phyloP scores from a whole-genome alignment of 2,797 vertebrate species.

The Gorsachius magnificus region DNA sequence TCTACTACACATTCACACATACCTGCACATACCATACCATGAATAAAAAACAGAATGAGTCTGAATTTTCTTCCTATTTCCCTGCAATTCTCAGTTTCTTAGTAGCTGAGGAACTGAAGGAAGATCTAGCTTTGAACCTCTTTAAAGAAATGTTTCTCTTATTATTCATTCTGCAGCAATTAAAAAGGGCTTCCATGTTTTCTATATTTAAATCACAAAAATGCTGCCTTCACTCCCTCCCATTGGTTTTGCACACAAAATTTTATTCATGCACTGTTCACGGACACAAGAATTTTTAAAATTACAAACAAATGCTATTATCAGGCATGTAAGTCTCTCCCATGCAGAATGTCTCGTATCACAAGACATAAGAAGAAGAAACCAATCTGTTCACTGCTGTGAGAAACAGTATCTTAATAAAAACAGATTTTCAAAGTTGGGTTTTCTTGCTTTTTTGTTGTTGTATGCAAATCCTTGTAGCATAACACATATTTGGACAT shows the following conservation, averaged over 20 bases:
- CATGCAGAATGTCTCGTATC: not conserved
- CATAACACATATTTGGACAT: not conserved
- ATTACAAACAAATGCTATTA: slow-evolving; percentile 1
- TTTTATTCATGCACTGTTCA: not conserved
- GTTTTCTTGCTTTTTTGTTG: not conserved
- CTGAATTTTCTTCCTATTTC: not conserved
- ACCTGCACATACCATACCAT: not conserved
- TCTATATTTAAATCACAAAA: slow-evolving; percentile 10
- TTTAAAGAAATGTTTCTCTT: not conserved
- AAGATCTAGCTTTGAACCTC: not conserved
- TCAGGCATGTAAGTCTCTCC: not conserved
- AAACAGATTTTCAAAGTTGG: slow-evolving; percentile 35
- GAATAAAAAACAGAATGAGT: not conserved
- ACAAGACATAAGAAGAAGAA: not conserved
- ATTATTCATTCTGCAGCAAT: not conserved
- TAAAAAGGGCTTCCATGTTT: not conserved
- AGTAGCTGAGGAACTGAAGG: slow-evolving; percentile 1
- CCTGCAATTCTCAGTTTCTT: not conserved
- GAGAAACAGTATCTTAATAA: slow-evolving; percentile 18
- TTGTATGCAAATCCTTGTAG: not conserved
- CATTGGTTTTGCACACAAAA: not conserved
- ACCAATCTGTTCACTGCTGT: not conserved
- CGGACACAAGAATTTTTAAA: not conserved
- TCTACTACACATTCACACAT: not conserved
- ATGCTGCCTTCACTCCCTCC: not conserved